Percentiles rank a stretch among this genome's conserved stretches.
Conservation (phyloP, 1,140 invertebrate genomes). For the Anastatus disparis region DNA sequence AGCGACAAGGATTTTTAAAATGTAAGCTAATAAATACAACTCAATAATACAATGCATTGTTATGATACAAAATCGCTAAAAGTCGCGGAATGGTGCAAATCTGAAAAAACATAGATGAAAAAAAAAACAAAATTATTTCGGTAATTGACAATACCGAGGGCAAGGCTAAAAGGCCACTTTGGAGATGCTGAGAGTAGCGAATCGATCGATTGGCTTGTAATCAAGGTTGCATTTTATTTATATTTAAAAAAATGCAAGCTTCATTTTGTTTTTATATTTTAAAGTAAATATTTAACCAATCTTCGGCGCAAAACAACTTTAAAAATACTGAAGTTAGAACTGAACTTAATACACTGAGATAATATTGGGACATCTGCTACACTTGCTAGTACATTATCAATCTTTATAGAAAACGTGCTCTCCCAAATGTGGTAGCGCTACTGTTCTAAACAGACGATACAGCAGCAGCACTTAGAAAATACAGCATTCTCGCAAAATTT, state of each 20-base stretch:
- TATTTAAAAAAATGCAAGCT: constrained; percentile 11
- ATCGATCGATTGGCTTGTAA: constrained; percentile 5
- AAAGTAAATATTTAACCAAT: background rate
- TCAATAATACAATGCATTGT: constrained; percentile 31
- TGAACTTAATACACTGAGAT: constrained; percentile 40
- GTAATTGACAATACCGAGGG: constrained; percentile 16
- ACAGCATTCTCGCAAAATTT: too few relatives aligned
- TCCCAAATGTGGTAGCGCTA: too few relatives aligned
- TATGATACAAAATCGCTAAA: constrained; percentile 34
- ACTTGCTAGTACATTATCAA: too few relatives aligned
- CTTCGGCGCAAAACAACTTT: background rate
- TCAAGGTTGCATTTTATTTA: background rate
- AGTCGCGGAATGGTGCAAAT: constrained; percentile 28
- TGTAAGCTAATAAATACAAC: constrained; percentile 37
- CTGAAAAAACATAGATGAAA: background rate
- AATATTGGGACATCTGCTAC: too few relatives aligned
- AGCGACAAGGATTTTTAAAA: constrained; percentile 30
- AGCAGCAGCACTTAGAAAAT: too few relatives aligned
- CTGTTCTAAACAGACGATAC: too few relatives aligned
- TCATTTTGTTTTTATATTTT: background rate
- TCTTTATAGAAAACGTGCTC: too few relatives aligned
- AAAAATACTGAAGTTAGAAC: constrained; percentile 37
- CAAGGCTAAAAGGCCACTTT: constrained; percentile 37
- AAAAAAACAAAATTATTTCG: constrained; percentile 15
- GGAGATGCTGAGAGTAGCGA: constrained; percentile 28